Base-by-base conservation (phyloP, 2,113 vertebrate genomes). In the Gnathochromis pfefferi region DNA sequence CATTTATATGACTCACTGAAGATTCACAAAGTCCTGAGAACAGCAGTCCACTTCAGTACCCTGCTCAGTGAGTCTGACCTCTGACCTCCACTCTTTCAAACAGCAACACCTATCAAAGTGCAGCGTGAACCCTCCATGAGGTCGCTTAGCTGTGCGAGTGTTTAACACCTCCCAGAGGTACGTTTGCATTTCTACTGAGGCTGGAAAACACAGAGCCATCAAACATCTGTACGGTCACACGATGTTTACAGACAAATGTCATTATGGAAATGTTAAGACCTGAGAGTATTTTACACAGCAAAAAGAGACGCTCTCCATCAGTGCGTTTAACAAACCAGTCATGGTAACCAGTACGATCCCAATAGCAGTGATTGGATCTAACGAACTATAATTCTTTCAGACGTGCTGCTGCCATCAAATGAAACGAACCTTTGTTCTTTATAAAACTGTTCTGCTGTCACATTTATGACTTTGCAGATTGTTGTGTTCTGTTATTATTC, bases 401-500 rank as follows among this genome's bases (percentile, higher is more conserved):
- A 57, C 13, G 54, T 26, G 23, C 4, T 21, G 33, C 33, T 40
- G 63, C 7, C 0, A 23, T 70, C 0, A 70, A 40, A 21, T 68
- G 9, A 33, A 63, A n/a, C 4, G 0, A 63, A 0, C 17, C 17
- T 70, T 6, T 63, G 28, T 63, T 70, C 35, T 42, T 70, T 40
- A 23, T 42, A 70, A 23, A 70, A 5, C 21, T 13, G n/a, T 9
- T 42, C 35, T 70, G 38, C n/a, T 42, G n/a, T 70, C 35, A 40
- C 7, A 55, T 55, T 21, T 11, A 3, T 54, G 54, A 7, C 6
- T 54, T 54, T 54, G n/a, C 5, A 55, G 0, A 6, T 42, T 21
- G 0, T 0, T 42, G 63, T 0, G 1, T 3, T 68, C 1, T 68
- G 35, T 40, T 9, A 23, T 40, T 0, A 68, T 40, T 68, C 12